Percentiles rank a stretch among this genome's conserved stretches.
Conservation (phyloP, 2,888 invertebrate genomes). For the Sarcophaga variegata region DNA sequence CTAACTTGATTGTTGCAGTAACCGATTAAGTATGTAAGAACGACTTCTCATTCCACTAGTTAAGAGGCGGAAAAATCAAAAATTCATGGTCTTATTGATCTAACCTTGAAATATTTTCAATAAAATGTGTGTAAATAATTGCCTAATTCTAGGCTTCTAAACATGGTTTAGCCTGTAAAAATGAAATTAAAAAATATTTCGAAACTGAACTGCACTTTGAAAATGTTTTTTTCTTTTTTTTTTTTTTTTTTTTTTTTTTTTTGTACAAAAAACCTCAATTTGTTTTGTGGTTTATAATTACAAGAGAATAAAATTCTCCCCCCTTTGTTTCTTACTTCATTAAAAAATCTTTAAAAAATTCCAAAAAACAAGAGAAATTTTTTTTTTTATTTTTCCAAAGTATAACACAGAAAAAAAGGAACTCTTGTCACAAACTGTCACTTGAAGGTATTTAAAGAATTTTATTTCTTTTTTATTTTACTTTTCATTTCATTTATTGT, state of each 20-base stretch:
- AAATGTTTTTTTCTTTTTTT: not conserved
- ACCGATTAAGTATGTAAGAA: too few species aligned
- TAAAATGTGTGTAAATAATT: too few species aligned
- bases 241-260: not conserved
- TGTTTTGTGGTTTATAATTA: conserved; percentile 1
- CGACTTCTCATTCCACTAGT: too few species aligned
- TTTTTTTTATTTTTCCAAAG: not conserved
- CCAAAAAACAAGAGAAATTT: not conserved
- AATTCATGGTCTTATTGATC: too few species aligned
- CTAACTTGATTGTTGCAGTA: too few species aligned
- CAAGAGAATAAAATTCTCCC: not conserved
- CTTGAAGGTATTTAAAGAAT: conserved; percentile 66
- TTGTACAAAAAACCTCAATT: not conserved
- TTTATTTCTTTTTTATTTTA: conserved; percentile 29
- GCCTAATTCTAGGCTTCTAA: too few species aligned
- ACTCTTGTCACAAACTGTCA: conserved; percentile 71
- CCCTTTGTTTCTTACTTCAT: conserved; percentile 22
- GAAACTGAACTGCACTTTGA: not conserved
- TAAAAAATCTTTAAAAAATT: conserved; percentile 32
- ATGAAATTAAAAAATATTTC: not conserved
- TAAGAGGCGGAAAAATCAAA: too few species aligned
- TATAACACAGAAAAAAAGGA: conserved; percentile 35
- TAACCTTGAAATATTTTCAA: too few species aligned
- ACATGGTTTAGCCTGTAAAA: too few species aligned
- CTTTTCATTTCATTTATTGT: not conserved